Evolutionary conservation across 2,113 vertebrate genomes (phyloP), one percentile per base, ranked within the genome.

Genomic region (Gavialis gangeticus): DNA sequence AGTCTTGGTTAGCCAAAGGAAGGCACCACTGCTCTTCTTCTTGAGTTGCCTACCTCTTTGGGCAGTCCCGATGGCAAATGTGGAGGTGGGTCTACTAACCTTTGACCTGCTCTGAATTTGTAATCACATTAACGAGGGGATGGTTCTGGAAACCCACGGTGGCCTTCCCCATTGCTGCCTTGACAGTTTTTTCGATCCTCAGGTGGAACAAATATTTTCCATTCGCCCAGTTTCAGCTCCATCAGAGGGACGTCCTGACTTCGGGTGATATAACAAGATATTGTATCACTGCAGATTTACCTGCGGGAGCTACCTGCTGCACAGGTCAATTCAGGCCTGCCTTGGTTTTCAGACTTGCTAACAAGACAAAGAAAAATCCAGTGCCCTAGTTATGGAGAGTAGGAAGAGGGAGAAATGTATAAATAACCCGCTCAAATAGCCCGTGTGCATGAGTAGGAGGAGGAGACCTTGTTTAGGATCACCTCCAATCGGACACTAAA

Each of bases 1-100:
- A 96, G 94, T 94, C 94, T 96, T 97, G 95, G 96, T 89, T 94
- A 97, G 93, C 28, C 92, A 46, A 95, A 87, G 2, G 1, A 27
- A 96, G 79, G 80, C 87, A 95, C 87, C 92, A 82, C 27, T 0
- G 75, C 95, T 96, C 94, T 94, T 97, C 93, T 95, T 96, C 95
- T 89, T 88, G 87, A 80, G 85, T 28, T 92, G 67, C 78, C 89
- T 92, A 94, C 87, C 80, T 79, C 75, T 91, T 81, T 0, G 69
- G 81, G 96, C 92, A 96, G 87, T 85, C 91, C 91, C 55, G 94
- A 91, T 92, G 96, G 95, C 69, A 91, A 9, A 60, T 86, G 87
- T 2, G 0, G 92, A 75, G 95, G 87, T 69, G 46, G 46, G 95
- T 82, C 5, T 1, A 92, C 92, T 67, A 94, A 91, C 93, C 83